These are phyloP conservation scores for Acyrthosiphon pisum DNA, from an alignment of 1,140 invertebrate genomes.

Conservation along the genomic window DNA sequence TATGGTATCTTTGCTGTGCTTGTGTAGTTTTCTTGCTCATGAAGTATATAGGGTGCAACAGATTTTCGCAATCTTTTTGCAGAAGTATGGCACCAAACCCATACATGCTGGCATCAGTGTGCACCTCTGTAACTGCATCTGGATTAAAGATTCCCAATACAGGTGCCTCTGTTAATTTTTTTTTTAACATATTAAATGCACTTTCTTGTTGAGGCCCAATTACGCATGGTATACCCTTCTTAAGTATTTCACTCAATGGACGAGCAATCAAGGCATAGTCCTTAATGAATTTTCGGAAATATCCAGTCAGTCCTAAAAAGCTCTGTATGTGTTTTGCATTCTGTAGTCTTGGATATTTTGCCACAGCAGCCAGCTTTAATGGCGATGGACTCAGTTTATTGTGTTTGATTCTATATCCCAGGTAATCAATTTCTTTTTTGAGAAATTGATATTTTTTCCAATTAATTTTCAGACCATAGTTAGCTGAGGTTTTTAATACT, in stretches of 20 bases:
- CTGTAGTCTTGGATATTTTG: conserved; percentile 58
- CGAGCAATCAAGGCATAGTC: conserved; percentile 60
- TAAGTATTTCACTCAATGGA: conserved; percentile 59
- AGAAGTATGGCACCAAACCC: conserved; percentile 59
- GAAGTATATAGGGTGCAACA: conserved; percentile 58
- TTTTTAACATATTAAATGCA: conserved; percentile 58
- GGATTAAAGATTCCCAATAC: conserved; percentile 63
- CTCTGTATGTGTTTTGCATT: conserved; percentile 60
- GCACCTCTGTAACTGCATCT: conserved; percentile 61
- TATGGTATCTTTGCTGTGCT: conserved; percentile 62
- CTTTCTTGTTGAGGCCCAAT: conserved; percentile 12
- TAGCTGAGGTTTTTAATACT: too few relatives aligned
- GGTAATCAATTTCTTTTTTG: conserved; percentile 60
- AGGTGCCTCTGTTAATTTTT: conserved; percentile 60
- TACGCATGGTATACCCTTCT: neutral
- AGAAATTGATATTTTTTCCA: conserved; percentile 60
- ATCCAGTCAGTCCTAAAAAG: conserved; percentile 61
- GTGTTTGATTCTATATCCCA: conserved; percentile 60
- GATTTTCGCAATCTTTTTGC: conserved; percentile 62
- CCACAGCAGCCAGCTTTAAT: conserved; percentile 58
- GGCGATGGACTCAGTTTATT: conserved; percentile 59
- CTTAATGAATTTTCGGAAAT: conserved; percentile 62
- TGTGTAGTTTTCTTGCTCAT: conserved; percentile 1
- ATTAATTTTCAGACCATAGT: neutral
- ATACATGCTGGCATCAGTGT: conserved; percentile 60